Base-by-base conservation (phyloP, 2,888 invertebrate genomes). In the Meliscaeva auricollis region DNA sequence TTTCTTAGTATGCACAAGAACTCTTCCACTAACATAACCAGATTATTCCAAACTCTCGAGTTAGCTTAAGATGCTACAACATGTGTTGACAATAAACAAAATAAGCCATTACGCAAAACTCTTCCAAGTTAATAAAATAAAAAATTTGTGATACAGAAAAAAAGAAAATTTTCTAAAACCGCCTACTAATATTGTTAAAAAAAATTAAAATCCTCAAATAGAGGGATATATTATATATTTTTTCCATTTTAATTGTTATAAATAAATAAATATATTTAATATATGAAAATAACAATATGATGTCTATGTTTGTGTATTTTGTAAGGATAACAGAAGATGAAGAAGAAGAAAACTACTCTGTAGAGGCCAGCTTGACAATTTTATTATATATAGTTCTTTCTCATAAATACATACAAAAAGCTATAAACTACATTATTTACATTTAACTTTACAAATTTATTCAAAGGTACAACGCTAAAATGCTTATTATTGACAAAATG, bases 61-160 rank as follows among this genome's bases (percentile, higher is more conserved):
- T 20, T 4, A 64, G 32, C 48, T 64, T 64, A 30, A 7, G 30
- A 44, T 32, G 64, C 64, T 35, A 46, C 41, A 62, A n/a, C 13
- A 22, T 13, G 64, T 30, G 64, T 48, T 64, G 64, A 64, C 64
- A 64, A 64, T 64, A 64, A 64, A 52, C 2, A 5, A n/a, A 32
- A 32, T 8, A 62, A 20, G 46, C 48, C 20, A 20, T 17, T 2
- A 20, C 8, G 30, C 30, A 8, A 4, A 64, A 32, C 32, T 64
- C 64, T 64, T 30, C 58, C 41, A 41, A 6, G 38, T 9, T 64
- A 6, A 44, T 44, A 62, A 41, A 15, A 64, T 17, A 46, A 5
- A 41, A 62, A 30, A 48, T 48, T 48, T 46, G 64, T 64, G 64
- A 64, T 64, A 64, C 1, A 26, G 1, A 58, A 38, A 44, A 32